Percentiles rank a stretch among this genome's conserved stretches.
Conservation (phyloP, 2,113 vertebrate genomes). For the Laterallus jamaicensis region DNA sequence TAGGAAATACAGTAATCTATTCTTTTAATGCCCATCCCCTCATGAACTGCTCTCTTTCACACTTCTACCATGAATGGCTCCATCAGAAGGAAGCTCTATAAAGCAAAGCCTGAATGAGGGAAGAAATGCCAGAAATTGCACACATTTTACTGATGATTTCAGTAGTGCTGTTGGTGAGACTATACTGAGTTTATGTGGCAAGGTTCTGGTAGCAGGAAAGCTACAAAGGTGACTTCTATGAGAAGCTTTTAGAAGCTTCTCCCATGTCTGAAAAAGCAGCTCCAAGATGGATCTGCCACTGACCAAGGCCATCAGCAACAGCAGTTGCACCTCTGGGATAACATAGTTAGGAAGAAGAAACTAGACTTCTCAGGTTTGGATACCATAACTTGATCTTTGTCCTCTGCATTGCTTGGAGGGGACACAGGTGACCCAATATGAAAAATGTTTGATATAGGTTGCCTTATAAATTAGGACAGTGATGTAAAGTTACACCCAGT, state of each 20-base stretch:
- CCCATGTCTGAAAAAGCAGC: no score
- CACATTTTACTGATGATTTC: background rate
- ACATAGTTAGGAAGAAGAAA: no score
- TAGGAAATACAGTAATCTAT: background rate
- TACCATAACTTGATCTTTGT: background rate
- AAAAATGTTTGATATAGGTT: background rate
- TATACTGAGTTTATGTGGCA: no score
- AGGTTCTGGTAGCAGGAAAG: no score
- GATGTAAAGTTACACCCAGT: background rate
- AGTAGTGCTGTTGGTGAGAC: background rate
- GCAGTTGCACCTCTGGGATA: no score
- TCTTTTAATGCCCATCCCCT: background rate
- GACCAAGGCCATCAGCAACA: no score
- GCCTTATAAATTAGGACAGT: background rate
- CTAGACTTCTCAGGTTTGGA: background rate
- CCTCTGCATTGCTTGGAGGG: background rate
- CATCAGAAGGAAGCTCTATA: background rate
- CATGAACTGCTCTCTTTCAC: background rate
- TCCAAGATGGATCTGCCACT: no score
- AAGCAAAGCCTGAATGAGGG: background rate
- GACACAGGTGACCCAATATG: no score
- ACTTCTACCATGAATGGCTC: background rate
- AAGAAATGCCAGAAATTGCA: background rate
- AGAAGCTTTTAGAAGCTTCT: no score
- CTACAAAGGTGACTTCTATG: no score